Conservation (phyloP, 1,140 invertebrate genomes). For the Parasteatoda tepidariorum region DNA sequence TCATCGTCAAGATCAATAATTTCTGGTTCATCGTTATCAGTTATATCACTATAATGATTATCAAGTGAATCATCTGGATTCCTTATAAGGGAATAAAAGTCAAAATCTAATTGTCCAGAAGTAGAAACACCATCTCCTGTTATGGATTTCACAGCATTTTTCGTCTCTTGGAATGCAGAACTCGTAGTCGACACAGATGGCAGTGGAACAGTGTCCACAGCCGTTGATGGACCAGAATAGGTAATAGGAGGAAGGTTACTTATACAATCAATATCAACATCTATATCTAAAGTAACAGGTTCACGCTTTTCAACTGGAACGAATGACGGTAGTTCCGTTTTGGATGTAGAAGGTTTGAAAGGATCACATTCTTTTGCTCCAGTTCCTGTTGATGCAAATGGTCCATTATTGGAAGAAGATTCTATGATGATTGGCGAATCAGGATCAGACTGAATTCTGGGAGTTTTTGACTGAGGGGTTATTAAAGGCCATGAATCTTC, state of each 20-base stretch:
- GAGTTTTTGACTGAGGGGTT: slow-evolving; percentile 12
- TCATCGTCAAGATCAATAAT: background rate
- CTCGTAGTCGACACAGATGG: background rate
- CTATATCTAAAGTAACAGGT: background rate
- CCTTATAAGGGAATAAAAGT: background rate
- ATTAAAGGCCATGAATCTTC: slow-evolving; percentile 24
- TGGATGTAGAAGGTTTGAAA: too few relatives aligned
- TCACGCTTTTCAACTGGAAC: background rate
- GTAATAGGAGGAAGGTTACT: background rate
- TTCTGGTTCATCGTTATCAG: background rate
- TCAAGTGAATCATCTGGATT: background rate
- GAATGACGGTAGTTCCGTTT: too few relatives aligned
- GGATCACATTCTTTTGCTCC: too few relatives aligned
- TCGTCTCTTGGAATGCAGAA: background rate
- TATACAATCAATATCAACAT: background rate
- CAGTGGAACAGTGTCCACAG: background rate
- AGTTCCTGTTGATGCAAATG: background rate
- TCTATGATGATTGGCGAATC: slow-evolving; percentile 7
- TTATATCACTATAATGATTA: too few relatives aligned
- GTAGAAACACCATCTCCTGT: background rate
- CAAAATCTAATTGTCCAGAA: background rate
- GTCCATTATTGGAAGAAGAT: background rate
- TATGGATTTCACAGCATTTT: background rate
- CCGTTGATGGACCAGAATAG: background rate
- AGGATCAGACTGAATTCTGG: background rate